Percentiles rank a stretch among this genome's conserved stretches.
These are phyloP conservation scores for Malthinus flaveolus DNA, from an alignment of 2,888 invertebrate genomes.

Conservation along the genomic window DNA sequence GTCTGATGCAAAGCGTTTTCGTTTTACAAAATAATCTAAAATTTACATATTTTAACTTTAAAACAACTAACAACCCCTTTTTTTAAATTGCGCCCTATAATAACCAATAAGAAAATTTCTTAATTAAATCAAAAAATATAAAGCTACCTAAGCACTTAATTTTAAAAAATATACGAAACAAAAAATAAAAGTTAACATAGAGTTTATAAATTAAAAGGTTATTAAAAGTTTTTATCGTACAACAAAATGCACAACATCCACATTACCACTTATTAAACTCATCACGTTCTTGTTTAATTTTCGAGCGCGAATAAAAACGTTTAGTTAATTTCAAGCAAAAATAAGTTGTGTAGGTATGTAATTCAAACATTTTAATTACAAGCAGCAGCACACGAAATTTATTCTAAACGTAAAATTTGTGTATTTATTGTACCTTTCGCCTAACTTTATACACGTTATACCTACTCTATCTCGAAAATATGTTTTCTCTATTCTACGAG, in stretches of 20 bases:
- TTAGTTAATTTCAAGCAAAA: conserved; percentile 4
- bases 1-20: too few species aligned
- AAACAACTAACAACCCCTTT: too few species aligned
- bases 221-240: background rate
- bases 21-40: too few species aligned
- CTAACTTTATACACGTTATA: too few species aligned
- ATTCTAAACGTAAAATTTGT: background rate
- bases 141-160: too few species aligned
- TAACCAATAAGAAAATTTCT: too few species aligned
- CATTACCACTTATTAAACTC: conserved; percentile 2
- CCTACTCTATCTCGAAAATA: background rate
- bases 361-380: conserved; percentile 4
- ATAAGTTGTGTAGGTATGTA: conserved; percentile 2
- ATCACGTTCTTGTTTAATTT: conserved; percentile 14
- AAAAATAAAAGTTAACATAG: too few species aligned
- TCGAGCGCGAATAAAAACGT: conserved; percentile 4
- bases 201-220: too few species aligned
- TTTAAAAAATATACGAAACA: too few species aligned
- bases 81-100: too few species aligned
- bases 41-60: too few species aligned
- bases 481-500: conserved; percentile 2
- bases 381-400: background rate
- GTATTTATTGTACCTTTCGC: background rate
- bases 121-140: too few species aligned
- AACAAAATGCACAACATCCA: background rate